Evolutionary conservation across 2,113 vertebrate genomes (phyloP).

Genomic region (Periophthalmus modestus): DNA sequence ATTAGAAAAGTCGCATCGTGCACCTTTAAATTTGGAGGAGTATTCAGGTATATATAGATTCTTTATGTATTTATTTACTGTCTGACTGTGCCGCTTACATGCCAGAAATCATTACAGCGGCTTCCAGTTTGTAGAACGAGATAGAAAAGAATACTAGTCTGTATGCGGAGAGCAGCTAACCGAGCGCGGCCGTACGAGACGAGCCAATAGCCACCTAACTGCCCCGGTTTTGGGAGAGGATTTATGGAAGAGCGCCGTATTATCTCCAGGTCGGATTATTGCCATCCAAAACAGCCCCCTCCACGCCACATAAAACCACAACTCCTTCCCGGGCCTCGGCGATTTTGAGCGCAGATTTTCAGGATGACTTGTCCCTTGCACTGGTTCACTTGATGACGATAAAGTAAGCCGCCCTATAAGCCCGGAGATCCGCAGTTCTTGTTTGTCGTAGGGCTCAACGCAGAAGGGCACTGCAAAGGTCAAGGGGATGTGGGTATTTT

Average conservation of each 20-base stretch:
- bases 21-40: too few relatives aligned
- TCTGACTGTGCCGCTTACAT: neutral
- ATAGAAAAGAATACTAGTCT: slow-evolving; percentile 26
- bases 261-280: slow-evolving; percentile 65
- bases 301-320: slow-evolving; percentile 64
- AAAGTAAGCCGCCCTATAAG: slow-evolving; percentile 34
- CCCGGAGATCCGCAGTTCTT: slow-evolving; percentile 21
- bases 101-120: neutral
- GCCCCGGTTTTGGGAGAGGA: slow-evolving; percentile 59
- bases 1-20: too few relatives aligned
- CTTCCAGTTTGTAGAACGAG: neutral
- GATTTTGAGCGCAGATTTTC: slow-evolving; percentile 42
- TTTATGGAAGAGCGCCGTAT: slow-evolving; percentile 62
- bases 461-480: slow-evolving; percentile 61
- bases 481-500: slow-evolving; percentile 30
- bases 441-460: slow-evolving; percentile 45
- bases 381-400: slow-evolving; percentile 40
- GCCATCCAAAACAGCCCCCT: slow-evolving; percentile 56
- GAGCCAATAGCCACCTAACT: slow-evolving; percentile 62
- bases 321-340: slow-evolving; percentile 45
- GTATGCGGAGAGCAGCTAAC: slow-evolving; percentile 55
- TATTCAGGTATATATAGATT: too few relatives aligned
- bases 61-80: neutral
- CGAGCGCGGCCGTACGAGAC: slow-evolving; percentile 43
- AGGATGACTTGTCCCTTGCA: slow-evolving; percentile 44